A percentile compares a stretch with the other conserved stretches of the same genome.
Evolutionary conservation across 2,888 invertebrate genomes (phyloP).

Genomic region (Abrostola triplasia): DNA sequence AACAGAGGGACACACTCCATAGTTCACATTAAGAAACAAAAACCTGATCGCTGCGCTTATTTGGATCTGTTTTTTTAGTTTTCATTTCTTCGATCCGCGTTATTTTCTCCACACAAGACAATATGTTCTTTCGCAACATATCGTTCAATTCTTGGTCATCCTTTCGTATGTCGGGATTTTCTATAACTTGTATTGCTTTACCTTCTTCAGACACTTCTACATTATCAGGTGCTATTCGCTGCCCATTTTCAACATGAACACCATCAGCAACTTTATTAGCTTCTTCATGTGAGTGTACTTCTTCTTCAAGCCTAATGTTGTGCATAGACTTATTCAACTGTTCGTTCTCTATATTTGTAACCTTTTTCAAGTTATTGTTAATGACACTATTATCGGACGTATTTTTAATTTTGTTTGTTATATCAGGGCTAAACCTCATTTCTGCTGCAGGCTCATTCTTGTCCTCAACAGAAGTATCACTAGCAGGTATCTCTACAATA

Average conservation of each 20-base stretch:
- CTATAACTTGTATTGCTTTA: constrained; percentile 56
- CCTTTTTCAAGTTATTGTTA: constrained; percentile 79
- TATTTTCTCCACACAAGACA: constrained; percentile 83
- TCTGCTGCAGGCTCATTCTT: constrained; percentile 49
- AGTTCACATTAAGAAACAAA: constrained; percentile 77
- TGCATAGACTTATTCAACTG: constrained; percentile 80
- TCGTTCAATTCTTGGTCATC: constrained; percentile 77
- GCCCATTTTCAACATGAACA: constrained; percentile 27
- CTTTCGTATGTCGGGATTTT: constrained; percentile 63
- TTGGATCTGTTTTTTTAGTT: constrained; percentile 71
- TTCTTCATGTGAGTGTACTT: constrained; percentile 57
- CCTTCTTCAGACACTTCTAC: constrained; percentile 36
- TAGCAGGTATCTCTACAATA: constrained; percentile 49
- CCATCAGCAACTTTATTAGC: constrained; percentile 49
- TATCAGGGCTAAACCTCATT: constrained; percentile 58
- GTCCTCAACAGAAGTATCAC: constrained; percentile 48
- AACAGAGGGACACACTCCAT: constrained; percentile 73
- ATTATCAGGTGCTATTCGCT: constrained; percentile 33
- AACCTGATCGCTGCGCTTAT: constrained; percentile 75
- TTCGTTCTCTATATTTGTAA: constrained; percentile 84
- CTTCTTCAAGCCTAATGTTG: constrained; percentile 65
- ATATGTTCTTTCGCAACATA: constrained; percentile 78
- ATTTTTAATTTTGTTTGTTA: constrained; percentile 64
- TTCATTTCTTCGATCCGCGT: constrained; percentile 82
- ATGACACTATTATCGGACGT: constrained; percentile 62